Evolutionary conservation across 2,888 invertebrate genomes (phyloP), one percentile per base, ranked within the genome.

Genomic region (Carterocephalus palaemon): DNA sequence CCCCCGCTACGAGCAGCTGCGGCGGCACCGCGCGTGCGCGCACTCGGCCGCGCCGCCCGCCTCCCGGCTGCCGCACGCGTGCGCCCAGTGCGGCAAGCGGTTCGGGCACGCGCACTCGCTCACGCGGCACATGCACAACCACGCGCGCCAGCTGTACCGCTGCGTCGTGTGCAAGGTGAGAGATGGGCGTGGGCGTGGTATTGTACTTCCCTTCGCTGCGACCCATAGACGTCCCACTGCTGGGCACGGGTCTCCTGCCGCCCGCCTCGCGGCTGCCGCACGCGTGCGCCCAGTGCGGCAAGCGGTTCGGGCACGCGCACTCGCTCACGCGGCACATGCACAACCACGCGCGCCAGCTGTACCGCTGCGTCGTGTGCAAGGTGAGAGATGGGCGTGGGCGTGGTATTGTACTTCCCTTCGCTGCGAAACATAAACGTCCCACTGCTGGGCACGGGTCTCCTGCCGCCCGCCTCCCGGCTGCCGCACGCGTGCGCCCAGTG

Each of bases 321-420:
- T 77, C 80, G 19, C 77, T 87, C 54, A 80, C 85, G 0, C 49
- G 85, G 0, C 86, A 87, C 62, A 68, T 81, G 67, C 83, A 83
- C 64, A 86, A 87, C 67, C 86, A 86, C 67, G 77, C 84, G 43
- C 79, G 79, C 57, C 83, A 85, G 57, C 75, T 86, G 1, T 86
- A 83, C 70, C 56, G 84, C 19, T 87, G 87, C 51, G 87, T 87
- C 55, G 87, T 87, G 0, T 87, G 87, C 62, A 86, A 85, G 79
- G 80, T 64, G 16, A 8, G 47, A 26, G n/a, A n/a, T n/a, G n/a
- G n/a, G n/a, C n/a, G n/a, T n/a, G n/a, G n/a, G n/a, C n/a, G n/a
- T n/a, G n/a, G n/a, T n/a, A n/a, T n/a, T n/a, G n/a, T 0, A 41
- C 64, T 42, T 82, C 81, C 76, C 62, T 61, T n/a, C 75, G 82